Conservation (phyloP, 2,888 invertebrate genomes). For the Tuberolachnus salignus region DNA sequence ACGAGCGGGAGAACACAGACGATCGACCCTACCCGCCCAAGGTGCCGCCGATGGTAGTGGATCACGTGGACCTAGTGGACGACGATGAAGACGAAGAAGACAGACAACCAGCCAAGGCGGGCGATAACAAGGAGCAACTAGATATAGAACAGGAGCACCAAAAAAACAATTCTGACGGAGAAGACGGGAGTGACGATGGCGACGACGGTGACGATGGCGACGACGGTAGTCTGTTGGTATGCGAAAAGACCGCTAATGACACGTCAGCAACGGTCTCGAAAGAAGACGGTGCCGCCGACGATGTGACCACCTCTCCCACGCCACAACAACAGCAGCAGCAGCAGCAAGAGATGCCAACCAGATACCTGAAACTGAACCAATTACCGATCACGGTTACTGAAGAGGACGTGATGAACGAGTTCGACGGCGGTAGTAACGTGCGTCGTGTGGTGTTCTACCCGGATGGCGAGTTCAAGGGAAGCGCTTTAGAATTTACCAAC, state of each 20-base stretch:
- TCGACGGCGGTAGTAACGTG: conserved; percentile 30
- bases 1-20: conserved; percentile 65
- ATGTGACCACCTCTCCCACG: background rate
- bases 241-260: background rate
- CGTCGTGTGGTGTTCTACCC: conserved; percentile 33
- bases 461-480: conserved; percentile 47
- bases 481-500: conserved; percentile 44
- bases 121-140: background rate
- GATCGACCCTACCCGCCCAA: conserved; percentile 62
- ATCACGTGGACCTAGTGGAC: conserved; percentile 29
- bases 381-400: conserved; percentile 39
- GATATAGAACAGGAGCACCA: background rate
- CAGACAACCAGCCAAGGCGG: background rate
- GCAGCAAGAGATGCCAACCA: background rate
- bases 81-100: conserved; percentile 21
- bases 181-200: background rate
- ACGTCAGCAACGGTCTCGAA: background rate
- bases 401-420: conserved; percentile 27
- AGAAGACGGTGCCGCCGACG: background rate
- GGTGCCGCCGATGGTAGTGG: background rate
- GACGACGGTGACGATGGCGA: background rate
- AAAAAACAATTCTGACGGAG: too few relatives aligned
- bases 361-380: conserved; percentile 31
- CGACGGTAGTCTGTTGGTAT: background rate
- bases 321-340: background rate